Conservation (phyloP, 1,140 invertebrate species). For the Charaxes varanes region DNA sequence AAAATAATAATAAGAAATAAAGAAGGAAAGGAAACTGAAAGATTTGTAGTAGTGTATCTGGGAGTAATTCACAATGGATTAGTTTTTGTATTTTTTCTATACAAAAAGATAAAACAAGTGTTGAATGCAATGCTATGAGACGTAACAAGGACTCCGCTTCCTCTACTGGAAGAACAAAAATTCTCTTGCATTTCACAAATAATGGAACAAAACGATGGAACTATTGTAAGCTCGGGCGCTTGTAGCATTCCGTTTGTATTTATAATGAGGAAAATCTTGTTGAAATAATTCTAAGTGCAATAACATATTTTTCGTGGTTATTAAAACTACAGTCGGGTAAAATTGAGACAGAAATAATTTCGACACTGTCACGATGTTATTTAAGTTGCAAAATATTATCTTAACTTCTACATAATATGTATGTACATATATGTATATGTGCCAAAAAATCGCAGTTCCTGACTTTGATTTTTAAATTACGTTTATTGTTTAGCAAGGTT, state of each 20-base stretch:
- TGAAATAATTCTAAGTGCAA: not conserved
- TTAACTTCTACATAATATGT: no score
- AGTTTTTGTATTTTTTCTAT: constrained; percentile 11
- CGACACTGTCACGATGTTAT: no score
- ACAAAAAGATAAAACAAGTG: constrained; percentile 17
- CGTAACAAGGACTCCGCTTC: constrained; percentile 11
- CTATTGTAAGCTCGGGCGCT: not conserved
- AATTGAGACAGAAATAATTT: no score
- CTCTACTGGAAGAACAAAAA: constrained; percentile 11
- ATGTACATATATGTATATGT: no score
- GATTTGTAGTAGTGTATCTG: constrained; percentile 12
- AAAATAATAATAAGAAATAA: constrained; percentile 2
- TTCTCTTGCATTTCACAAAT: not conserved
- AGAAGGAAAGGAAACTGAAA: constrained; percentile 6
- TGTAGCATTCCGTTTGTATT: not conserved
- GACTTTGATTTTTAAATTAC: no score
- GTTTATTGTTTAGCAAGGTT: no score
- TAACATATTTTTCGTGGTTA: no score
- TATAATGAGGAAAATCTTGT: not conserved
- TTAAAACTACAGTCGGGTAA: no score
- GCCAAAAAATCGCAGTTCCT: no score
- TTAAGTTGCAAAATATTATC: no score
- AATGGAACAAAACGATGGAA: not conserved
- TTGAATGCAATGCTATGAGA: constrained; percentile 16
- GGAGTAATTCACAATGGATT: constrained; percentile 12